Percentiles rank a stretch among this genome's conserved stretches.
These are phyloP conservation scores for Adelphocoris suturalis DNA, from an alignment of 2,888 invertebrate genomes.

Conservation along the genomic window DNA sequence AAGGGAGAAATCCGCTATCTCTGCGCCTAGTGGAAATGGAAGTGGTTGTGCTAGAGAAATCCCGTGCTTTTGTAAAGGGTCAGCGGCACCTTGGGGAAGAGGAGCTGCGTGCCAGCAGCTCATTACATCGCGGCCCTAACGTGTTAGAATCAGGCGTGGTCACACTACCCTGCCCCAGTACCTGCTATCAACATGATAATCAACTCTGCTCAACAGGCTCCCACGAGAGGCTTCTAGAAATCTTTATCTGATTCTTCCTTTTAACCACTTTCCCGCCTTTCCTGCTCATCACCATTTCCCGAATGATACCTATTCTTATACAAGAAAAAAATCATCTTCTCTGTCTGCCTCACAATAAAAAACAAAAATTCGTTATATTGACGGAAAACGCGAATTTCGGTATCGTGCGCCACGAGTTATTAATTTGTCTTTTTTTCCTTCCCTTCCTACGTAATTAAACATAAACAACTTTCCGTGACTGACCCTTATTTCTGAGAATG, in stretches of 20 bases:
- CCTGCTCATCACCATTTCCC: constrained; percentile 36
- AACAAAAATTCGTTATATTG: not conserved
- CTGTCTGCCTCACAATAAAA: not conserved
- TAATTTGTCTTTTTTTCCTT: constrained; percentile 21
- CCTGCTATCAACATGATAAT: constrained; percentile 62
- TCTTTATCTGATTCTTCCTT: constrained; percentile 44
- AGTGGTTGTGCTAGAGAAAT: constrained; percentile 30
- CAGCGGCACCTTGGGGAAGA: constrained; percentile 48
- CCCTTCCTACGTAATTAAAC: constrained; percentile 31
- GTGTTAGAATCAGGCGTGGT: constrained; percentile 69
- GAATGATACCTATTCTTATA: constrained; percentile 31
- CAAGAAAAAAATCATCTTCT: not conserved
- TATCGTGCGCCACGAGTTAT: constrained; percentile 19
- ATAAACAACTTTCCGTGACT: constrained; percentile 54
- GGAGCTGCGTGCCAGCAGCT: constrained; percentile 35
- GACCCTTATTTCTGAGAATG: constrained; percentile 48
- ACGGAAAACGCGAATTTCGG: constrained; percentile 4
- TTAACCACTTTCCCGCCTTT: constrained; percentile 34
- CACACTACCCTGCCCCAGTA: constrained; percentile 29
- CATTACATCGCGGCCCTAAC: constrained; percentile 62
- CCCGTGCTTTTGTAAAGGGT: constrained; percentile 31
- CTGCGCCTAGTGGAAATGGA: constrained; percentile 16
- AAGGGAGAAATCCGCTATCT: not conserved
- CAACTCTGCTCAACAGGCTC: constrained; percentile 56
- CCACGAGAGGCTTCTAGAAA: constrained; percentile 48